Conservation (phyloP, 2,888 invertebrate species). For the Andricus curvator region DNA sequence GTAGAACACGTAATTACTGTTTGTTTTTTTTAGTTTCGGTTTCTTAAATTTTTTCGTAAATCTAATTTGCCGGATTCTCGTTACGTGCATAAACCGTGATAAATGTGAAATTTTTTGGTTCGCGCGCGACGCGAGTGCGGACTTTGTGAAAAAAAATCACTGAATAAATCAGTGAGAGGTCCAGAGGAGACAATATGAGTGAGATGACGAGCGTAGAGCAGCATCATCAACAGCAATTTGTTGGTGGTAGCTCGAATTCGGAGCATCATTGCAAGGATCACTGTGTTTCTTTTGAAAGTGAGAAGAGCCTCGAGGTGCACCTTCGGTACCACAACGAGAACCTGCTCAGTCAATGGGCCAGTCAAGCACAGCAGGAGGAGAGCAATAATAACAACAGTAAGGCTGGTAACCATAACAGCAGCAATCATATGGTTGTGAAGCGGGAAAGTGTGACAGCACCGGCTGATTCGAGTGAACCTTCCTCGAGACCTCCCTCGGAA, state of each 20-base stretch:
- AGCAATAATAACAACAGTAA: constrained; percentile 84
- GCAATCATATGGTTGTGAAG: constrained; percentile 81
- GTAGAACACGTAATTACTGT: constrained; percentile 68
- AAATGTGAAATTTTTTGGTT: constrained; percentile 29
- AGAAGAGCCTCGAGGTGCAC: constrained; percentile 88
- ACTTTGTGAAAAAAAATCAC: background rate
- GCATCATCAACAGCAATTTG: constrained; percentile 49
- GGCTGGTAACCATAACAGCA: constrained; percentile 73
- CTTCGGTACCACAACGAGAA: constrained; percentile 90
- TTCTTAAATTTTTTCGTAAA: background rate
- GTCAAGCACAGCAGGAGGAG: constrained; percentile 81
- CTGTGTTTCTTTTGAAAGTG: constrained; percentile 86
- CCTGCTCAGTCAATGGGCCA: constrained; percentile 87
- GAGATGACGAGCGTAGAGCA: constrained; percentile 70
- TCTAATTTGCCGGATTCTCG: constrained; percentile 17
- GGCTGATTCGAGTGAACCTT: constrained; percentile 86
- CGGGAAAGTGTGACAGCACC: constrained; percentile 80
- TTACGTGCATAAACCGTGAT: constrained; percentile 24
- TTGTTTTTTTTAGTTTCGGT: constrained; percentile 56
- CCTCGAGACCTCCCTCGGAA: constrained; percentile 80
- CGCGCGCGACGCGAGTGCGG: constrained; percentile 26
- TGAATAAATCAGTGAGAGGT: constrained; percentile 36
- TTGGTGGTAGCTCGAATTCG: constrained; percentile 78
- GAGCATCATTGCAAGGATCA: constrained; percentile 88
- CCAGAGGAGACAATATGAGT: constrained; percentile 70